Base-by-base conservation (phyloP, 30 jellyfish, hydroid and myxozoan genomes). In the Catostylus mosaicus region DNA sequence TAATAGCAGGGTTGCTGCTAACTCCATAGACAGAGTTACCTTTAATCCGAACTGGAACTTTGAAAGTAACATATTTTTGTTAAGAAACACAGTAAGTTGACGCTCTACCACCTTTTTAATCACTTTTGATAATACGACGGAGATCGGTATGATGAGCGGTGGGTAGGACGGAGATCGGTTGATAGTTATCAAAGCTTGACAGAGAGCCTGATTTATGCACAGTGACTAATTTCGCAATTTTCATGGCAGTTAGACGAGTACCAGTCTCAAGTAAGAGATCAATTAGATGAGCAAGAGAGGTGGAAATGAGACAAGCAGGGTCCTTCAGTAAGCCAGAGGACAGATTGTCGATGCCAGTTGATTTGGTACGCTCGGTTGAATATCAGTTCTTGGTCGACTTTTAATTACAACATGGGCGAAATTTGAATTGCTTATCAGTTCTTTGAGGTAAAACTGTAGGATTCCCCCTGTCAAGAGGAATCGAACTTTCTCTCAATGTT, bases 251-350 rank as follows among this genome's bases (percentile, higher is more conserved):
- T 60, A 48, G 83, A 43, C 36, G 61, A 35, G 24, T 78, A 9
- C 72, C 72, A 18, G 88, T 78, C 72, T 78, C 54, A 60, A 56
- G 85, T 60, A 86, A 78, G 70, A 78, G 71, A 59, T 78, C 61
- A 60, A 61, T 76, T 29, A 76, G 59, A 64, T 52, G 88, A 31
- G 81, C 64, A 16, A 76, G 82, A 29, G 80, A 64, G 45, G 88
- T 65, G 29, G 88, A 52, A 35, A 76, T 76, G 64, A 3, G 29
- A 30, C 74, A 26, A 30, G 89, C 80, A 60, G 84, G 73, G 70
- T 78, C 89, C 71, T 62, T 78, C 74, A 78, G 71, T 0, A 78
- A 78, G 70, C 89, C 73, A 37, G 89, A 85, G 56, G 83, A 85
- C 82, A 78, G n/a, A 26, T 78, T 78, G 82, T 78, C 70, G 48